Percentiles rank a stretch among this genome's conserved stretches.
These are phyloP conservation scores for Anastrepha ludens DNA, from an alignment of 1,140 invertebrate genomes.

Conservation along the genomic window DNA sequence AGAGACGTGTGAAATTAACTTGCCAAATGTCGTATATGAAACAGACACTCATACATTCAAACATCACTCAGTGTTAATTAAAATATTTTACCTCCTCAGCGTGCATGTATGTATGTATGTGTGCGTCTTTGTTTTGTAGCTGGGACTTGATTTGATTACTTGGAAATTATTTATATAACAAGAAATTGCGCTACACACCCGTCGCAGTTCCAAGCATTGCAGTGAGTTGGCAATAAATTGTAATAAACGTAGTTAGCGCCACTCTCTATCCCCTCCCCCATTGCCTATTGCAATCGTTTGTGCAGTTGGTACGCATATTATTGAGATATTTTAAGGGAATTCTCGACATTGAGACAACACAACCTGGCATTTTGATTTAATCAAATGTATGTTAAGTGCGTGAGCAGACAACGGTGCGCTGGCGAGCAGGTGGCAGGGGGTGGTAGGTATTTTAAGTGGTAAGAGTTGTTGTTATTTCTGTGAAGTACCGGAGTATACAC, in stretches of 20 bases:
- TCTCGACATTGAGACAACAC: slow-evolving; percentile 31
- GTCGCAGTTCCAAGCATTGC: neutral
- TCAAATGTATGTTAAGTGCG: slow-evolving; percentile 30
- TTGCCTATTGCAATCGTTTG: neutral
- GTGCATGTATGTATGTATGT: too few relatives aligned
- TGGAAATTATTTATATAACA: neutral
- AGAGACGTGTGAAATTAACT: too few relatives aligned
- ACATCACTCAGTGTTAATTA: neutral
- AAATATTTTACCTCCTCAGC: neutral
- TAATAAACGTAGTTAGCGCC: slow-evolving; percentile 4
- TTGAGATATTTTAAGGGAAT: slow-evolving; percentile 47
- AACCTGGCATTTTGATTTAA: slow-evolving; percentile 46
- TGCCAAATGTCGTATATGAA: too few relatives aligned
- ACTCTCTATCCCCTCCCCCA: neutral
- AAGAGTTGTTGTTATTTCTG: too few relatives aligned
- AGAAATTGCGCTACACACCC: neutral
- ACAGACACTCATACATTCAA: too few relatives aligned
- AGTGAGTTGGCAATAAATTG: slow-evolving; percentile 14
- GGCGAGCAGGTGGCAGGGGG: neutral
- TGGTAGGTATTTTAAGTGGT: neutral
- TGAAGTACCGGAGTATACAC: too few relatives aligned
- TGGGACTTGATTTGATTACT: neutral
- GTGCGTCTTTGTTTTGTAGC: neutral
- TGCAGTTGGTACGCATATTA: neutral
- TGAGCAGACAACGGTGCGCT: neutral